These are phyloP conservation scores for Chelonus insularis DNA, from an alignment of 1,140 invertebrate species.

Conservation along the genomic window DNA sequence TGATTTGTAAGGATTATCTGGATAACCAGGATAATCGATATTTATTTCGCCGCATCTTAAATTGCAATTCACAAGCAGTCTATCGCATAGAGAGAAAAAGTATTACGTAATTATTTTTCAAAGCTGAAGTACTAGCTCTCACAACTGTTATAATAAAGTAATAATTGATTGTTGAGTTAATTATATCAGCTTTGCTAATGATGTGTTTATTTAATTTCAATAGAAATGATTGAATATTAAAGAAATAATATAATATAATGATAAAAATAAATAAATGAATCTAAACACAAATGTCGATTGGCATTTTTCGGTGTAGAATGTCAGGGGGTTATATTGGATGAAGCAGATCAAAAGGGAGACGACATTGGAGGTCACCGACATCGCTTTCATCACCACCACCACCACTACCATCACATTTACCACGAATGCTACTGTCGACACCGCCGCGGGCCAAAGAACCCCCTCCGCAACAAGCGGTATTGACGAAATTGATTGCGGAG, in stretches of 20 bases:
- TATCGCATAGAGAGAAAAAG: too few relatives aligned
- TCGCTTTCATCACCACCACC: slow-evolving; percentile 17
- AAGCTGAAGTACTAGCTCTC: too few relatives aligned
- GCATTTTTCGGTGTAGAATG: background rate
- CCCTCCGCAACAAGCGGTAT: slow-evolving; percentile 55
- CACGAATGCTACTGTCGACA: slow-evolving; percentile 15
- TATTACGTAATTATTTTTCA: too few relatives aligned
- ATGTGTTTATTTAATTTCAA: too few relatives aligned
- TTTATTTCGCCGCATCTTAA: slow-evolving; percentile 37
- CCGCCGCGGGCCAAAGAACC: slow-evolving; percentile 37
- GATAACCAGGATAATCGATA: slow-evolving; percentile 54
- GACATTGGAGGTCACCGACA: slow-evolving; percentile 23
- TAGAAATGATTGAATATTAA: too few relatives aligned
- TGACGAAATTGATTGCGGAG: slow-evolving; percentile 57
- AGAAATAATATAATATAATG: too few relatives aligned
- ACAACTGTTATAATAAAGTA: too few relatives aligned
- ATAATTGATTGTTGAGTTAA: too few relatives aligned
- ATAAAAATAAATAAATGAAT: background rate
- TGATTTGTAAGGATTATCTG: slow-evolving; percentile 54
- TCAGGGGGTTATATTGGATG: background rate
- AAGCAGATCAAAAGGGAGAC: slow-evolving; percentile 9
- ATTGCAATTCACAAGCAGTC: too few relatives aligned
- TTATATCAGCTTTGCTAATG: too few relatives aligned
- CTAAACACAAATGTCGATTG: background rate
- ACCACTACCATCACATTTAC: slow-evolving; percentile 9